Evolutionary conservation across 2,888 invertebrate species (phyloP), one percentile per base, ranked within the genome.

Genomic region (Poecilus cupreus): DNA sequence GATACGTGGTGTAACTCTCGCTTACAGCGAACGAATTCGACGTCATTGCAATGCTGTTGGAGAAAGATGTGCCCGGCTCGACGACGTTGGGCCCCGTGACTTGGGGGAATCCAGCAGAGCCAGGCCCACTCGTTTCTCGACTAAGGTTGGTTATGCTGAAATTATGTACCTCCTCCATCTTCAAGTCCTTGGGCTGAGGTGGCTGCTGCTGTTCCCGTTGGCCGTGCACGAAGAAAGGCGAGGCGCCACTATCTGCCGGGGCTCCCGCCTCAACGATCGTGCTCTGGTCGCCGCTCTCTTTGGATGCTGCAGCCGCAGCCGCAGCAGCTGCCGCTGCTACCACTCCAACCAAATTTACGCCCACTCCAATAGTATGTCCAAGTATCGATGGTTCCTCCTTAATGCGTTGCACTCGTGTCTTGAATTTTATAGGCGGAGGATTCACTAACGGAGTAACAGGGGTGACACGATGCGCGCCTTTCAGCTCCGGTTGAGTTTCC

Each of bases 391-490:
- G 81, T 60, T 81, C 81, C 11, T 81, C 81, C 46, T 82, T 75
- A 3, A 82, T 82, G 26, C 84, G 82, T 82, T 85, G 87, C 6
- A 87, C 87, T 74, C 88, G 87, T 2, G 88, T 87, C 84, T 89
- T 89, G 83, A 89, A 89, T 64, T 87, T 86, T 18, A 89, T 89
- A 0, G 89, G 89, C 54, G 86, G 84, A 0, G 89, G 88, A 83
- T 89, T 88, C 3, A 86, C 85, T 2, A 88, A 82, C 2, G 88
- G 87, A 1, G 89, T 88, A 3, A 89, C 89, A 0, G 89, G 89
- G 83, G 89, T 89, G 24, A 89, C 89, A 60, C 89, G 85, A 82
- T 88, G 88, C 5, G 88, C 89, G 13, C 89, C 89, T 84, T 89
- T 89, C 2, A 89, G 85, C 82, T 89, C 89, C 0, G 89, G 89